Evolutionary conservation across 1,140 invertebrate genomes (phyloP).

Genomic region (Luehdorfia chinensis): DNA sequence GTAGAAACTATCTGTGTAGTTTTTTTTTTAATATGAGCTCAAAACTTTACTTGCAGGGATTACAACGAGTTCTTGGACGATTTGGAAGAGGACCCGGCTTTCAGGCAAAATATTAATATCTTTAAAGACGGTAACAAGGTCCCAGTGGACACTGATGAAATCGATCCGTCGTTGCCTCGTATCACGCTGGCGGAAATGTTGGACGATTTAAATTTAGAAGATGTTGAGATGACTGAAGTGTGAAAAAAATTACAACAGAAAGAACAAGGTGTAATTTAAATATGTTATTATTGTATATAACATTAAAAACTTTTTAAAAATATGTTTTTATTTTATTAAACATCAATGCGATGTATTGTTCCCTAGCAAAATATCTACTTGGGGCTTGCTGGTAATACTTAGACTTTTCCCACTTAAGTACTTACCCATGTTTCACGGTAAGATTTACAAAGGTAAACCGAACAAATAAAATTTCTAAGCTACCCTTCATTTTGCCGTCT

Average conservation of each 20-base stretch:
- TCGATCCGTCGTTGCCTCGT: constrained; percentile 85
- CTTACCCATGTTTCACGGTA: too few relatives aligned
- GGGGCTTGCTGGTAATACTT: too few relatives aligned
- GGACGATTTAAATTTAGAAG: constrained; percentile 93
- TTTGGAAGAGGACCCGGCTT: constrained; percentile 94
- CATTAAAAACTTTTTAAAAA: too few relatives aligned
- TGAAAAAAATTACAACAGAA: constrained; percentile 20
- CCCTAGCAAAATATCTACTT: too few relatives aligned
- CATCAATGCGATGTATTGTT: too few relatives aligned
- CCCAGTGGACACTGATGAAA: constrained; percentile 82
- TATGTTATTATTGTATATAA: constrained; percentile 12
- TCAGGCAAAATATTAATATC: constrained; percentile 96
- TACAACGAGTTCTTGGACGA: constrained; percentile 98
- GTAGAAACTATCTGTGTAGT: too few relatives aligned
- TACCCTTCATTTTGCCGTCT: too few relatives aligned
- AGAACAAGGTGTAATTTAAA: neutral
- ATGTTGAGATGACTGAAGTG: constrained; percentile 83
- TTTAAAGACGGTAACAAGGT: constrained; percentile 87
- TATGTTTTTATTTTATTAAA: too few relatives aligned
- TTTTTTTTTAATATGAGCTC: too few relatives aligned
- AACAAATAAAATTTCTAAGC: too few relatives aligned
- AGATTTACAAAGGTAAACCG: too few relatives aligned
- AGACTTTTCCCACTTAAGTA: too few relatives aligned
- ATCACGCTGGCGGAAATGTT: constrained; percentile 98
- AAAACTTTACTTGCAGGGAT: constrained; percentile 83